phyloP scores from a whole-genome alignment of 2,888 invertebrate genomes.

The Eristalinus aeneus region DNA sequence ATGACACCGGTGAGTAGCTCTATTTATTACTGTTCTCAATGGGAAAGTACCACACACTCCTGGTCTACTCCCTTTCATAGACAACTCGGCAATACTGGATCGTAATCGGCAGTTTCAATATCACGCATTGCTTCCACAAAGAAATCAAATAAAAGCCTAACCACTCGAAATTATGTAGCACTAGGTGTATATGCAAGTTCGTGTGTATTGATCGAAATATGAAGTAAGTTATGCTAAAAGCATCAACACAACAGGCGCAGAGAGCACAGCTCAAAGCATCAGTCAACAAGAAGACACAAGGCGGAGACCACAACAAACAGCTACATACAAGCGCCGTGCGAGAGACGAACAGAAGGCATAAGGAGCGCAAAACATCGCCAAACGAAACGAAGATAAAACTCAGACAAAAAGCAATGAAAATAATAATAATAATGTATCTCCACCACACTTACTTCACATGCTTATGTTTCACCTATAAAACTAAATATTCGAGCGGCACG shows the following conservation, averaged over 20 bases:
- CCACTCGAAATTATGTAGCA: slow-evolving; percentile 43
- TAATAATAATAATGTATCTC: slow-evolving; percentile 65
- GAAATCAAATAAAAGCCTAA: slow-evolving; percentile 41
- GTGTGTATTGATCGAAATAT: slow-evolving; percentile 61
- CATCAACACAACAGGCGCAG: slow-evolving; percentile 34
- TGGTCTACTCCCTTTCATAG: not conserved
- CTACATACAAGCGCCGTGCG: not conserved
- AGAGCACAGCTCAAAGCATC: slow-evolving; percentile 1
- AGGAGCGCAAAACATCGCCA: slow-evolving; percentile 20
- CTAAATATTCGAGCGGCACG: slow-evolving; percentile 66
- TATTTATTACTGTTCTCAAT: too few species aligned
- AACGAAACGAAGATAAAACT: slow-evolving; percentile 4
- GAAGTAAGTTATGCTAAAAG: slow-evolving; percentile 58
- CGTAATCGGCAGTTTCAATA: slow-evolving; percentile 2
- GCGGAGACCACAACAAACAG: not conserved
- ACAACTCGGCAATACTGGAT: slow-evolving; percentile 34
- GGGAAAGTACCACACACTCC: not conserved
- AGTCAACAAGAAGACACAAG: not conserved
- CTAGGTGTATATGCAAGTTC: slow-evolving; percentile 2
- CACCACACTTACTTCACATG: slow-evolving; percentile 65
- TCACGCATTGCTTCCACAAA: not conserved
- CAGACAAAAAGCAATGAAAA: slow-evolving; percentile 29
- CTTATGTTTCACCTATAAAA: slow-evolving; percentile 70
- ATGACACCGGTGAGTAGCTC: too few species aligned
- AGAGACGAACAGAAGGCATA: slow-evolving; percentile 27